Evolutionary conservation across 2,888 invertebrate genomes (phyloP).

Genomic region (Argyresthia goedartella): DNA sequence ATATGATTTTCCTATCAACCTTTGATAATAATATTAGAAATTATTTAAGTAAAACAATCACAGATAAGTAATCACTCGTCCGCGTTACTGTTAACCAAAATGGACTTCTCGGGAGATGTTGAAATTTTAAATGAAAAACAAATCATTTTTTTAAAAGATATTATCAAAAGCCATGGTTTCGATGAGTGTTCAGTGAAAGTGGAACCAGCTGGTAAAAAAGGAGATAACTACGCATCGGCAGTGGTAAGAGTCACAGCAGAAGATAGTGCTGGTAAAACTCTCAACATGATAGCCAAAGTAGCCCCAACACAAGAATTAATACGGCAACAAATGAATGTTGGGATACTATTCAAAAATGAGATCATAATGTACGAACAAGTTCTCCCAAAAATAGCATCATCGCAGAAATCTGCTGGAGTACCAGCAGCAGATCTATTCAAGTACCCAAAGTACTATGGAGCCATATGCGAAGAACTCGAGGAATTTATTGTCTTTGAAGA

Average conservation of each 20-base stretch:
- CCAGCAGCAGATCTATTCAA: not conserved
- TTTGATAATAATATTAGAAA: no score
- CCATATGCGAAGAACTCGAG: not conserved
- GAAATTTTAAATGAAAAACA: constrained; percentile 13
- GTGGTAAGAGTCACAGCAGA: not conserved
- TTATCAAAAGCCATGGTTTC: constrained; percentile 11
- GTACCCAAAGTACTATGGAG: not conserved
- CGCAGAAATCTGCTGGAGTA: not conserved
- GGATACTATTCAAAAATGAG: not conserved
- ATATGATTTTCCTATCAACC: no score
- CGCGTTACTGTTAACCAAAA: constrained; percentile 2
- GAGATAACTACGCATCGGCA: not conserved
- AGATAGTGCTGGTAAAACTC: not conserved
- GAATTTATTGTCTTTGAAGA: constrained; percentile 1
- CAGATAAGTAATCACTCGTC: not conserved
- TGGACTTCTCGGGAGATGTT: constrained; percentile 15
- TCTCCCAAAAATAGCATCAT: not conserved
- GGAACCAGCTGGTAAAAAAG: not conserved
- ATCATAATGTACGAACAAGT: constrained; percentile 1
- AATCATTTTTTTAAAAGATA: constrained; percentile 11
- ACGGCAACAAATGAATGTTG: not conserved
- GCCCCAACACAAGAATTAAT: not conserved
- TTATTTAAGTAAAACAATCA: no score
- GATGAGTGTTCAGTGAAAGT: constrained; percentile 9
- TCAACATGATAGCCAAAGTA: constrained; percentile 1